Evolutionary conservation across 2,888 invertebrate species (phyloP), one percentile per base, ranked within the genome.

Genomic region (Cantharis rufa): DNA sequence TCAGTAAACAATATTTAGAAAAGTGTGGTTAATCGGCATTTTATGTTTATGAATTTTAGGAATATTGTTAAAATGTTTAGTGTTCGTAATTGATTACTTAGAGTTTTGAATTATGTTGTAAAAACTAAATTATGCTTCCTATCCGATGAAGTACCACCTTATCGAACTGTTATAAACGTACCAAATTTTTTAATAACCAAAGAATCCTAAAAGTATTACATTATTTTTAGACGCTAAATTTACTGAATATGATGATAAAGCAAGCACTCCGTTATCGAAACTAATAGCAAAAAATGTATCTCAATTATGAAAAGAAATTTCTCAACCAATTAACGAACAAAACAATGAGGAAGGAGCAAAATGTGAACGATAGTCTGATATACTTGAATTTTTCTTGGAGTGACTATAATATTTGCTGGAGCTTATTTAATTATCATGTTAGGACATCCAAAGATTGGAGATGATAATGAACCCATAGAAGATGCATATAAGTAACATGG

Each of bases 401-500:
- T 92, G 1, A 91, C 92, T 0, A 88, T 92, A 69, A 87, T 91
- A 0, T 87, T 91, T 24, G 88, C 92, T 82, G 90, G 91, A 3
- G 87, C 91, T 0, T 92, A 92, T 88, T 85, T 92, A 64, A 88
- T 94, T 63, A 91, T 93, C 83, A 91, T 92, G 90, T 91, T 94
- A 86, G 95, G 96, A 1, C 92, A 93, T 13, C 95, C 97, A 0
- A 89, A 91, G 64, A 88, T 90, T 7, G 94, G 94, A 82, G 92
- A 93, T 72, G 91, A 94, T 27, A 96, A 96, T 0, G 90, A 93
- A 72, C 82, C 91, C 5, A 91, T 96, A 10, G 91, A 92, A 82
- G 95, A 96, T 86, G 94, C 95, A 88, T 96, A 93, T 86, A 91
- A n/a, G 92, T 66, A 86, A 91, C 74, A 88, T 93, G 85, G 94